Percentiles rank a stretch among this genome's conserved stretches.
Conservation (phyloP, 2,888 invertebrate genomes). For the Ornithoptera priamus region DNA sequence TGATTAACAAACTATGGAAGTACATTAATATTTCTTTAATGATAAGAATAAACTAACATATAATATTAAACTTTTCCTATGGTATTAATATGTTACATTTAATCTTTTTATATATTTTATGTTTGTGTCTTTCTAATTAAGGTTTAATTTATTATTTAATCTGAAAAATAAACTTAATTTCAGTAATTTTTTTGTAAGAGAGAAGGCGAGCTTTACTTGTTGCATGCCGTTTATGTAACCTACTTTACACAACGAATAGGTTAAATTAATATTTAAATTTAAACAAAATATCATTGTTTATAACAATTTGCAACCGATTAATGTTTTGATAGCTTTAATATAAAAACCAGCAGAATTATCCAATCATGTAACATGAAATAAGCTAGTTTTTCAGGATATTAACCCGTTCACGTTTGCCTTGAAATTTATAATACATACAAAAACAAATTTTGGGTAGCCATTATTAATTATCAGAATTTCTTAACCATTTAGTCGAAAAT, state of each 20-base stretch:
- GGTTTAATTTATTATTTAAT: not conserved
- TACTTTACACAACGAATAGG: not conserved
- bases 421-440: not conserved
- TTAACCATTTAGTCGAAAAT: constrained; percentile 20
- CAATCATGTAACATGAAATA: too few relatives aligned
- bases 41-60: not conserved
- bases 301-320: not conserved
- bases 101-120: not conserved
- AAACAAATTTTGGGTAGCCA: constrained; percentile 25
- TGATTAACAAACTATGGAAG: too few relatives aligned
- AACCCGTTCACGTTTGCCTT: not conserved
- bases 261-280: not conserved
- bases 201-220: constrained; percentile 55
- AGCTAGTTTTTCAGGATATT: too few relatives aligned
- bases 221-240: constrained; percentile 47
- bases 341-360: too few relatives aligned
- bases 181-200: constrained; percentile 30
- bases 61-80: not conserved
- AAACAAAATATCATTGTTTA: not conserved
- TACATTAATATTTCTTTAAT: not conserved
- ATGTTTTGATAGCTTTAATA: too few relatives aligned
- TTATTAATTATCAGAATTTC: constrained; percentile 37
- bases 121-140: too few relatives aligned
- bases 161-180: constrained; percentile 35
- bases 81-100: not conserved